Evolutionary conservation across 2,888 invertebrate species (phyloP).

Genomic region (Netelia inedita): DNA sequence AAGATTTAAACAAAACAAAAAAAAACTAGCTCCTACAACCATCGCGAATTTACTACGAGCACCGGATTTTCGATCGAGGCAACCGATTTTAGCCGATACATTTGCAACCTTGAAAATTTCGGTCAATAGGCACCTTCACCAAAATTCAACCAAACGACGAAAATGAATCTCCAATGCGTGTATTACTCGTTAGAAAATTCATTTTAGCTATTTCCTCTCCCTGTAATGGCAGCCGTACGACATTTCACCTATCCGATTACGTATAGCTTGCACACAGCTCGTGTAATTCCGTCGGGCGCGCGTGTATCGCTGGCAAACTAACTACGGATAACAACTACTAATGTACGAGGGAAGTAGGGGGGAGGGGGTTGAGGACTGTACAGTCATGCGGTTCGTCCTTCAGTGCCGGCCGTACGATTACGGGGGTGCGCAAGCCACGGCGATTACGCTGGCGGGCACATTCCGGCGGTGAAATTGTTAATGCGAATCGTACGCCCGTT

Average conservation of each 20-base stretch:
- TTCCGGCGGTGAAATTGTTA: slow-evolving; percentile 69
- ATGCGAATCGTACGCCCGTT: slow-evolving; percentile 66
- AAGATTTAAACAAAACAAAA: no score
- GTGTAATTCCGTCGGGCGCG: slow-evolving; percentile 26
- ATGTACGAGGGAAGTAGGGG: slow-evolving; percentile 49
- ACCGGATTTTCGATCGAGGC: no score
- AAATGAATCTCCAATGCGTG: background rate
- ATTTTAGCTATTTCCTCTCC: background rate
- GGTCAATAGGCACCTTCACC: background rate
- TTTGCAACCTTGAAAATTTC: no score
- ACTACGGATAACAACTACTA: slow-evolving; percentile 51
- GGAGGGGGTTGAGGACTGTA: background rate
- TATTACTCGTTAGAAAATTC: background rate
- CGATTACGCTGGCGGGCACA: slow-evolving; percentile 64
- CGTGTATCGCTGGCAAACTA: slow-evolving; percentile 29
- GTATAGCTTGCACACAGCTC: slow-evolving; percentile 21
- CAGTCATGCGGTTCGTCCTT: slow-evolving; percentile 50
- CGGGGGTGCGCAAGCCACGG: slow-evolving; percentile 54
- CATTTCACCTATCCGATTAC: slow-evolving; percentile 43
- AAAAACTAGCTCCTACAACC: no score
- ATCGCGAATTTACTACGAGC: background rate
- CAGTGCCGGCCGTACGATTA: slow-evolving; percentile 43
- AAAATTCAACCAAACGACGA: background rate
- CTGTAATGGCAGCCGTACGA: slow-evolving; percentile 41
- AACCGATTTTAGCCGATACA: no score